These are phyloP conservation scores for Idaea dimidiata DNA, from an alignment of 2,888 invertebrate species.

Conservation along the genomic window DNA sequence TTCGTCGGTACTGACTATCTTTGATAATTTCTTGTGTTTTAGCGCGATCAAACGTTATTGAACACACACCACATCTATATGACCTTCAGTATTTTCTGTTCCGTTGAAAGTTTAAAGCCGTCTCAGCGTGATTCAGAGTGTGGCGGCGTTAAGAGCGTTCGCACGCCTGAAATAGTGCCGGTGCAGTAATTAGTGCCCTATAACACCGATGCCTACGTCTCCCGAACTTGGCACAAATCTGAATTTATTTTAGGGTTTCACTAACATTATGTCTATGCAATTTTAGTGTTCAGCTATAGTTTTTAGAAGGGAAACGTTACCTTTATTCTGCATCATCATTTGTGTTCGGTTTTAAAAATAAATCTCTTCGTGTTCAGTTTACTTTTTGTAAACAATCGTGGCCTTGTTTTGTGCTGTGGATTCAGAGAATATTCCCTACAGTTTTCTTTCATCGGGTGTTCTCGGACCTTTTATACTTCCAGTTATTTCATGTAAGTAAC, in stretches of 20 bases:
- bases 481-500: background rate
- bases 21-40: slow-evolving; percentile 16
- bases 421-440: slow-evolving; percentile 11
- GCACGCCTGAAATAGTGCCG: slow-evolving; percentile 66
- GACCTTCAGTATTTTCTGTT: slow-evolving; percentile 63
- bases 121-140: slow-evolving; percentile 67
- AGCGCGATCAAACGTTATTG: slow-evolving; percentile 21
- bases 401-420: slow-evolving; percentile 21
- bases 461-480: background rate
- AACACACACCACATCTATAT: slow-evolving; percentile 28
- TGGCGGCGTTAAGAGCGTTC: slow-evolving; percentile 59
- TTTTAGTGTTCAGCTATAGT: slow-evolving; percentile 14
- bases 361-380: slow-evolving; percentile 18
- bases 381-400: slow-evolving; percentile 33
- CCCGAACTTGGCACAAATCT: slow-evolving; percentile 51
- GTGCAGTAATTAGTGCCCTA: slow-evolving; percentile 62
- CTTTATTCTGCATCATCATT: slow-evolving; percentile 12
- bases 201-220: slow-evolving; percentile 41
- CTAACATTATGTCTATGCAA: slow-evolving; percentile 18
- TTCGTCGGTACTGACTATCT: slow-evolving; percentile 30
- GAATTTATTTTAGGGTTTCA: slow-evolving; percentile 40
- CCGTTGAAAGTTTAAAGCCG: slow-evolving; percentile 65
- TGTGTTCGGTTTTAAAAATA: slow-evolving; percentile 15
- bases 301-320: slow-evolving; percentile 20
- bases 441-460: slow-evolving; percentile 4